Evolutionary conservation across 1,140 invertebrate species (phyloP), one percentile per base, ranked within the genome.

Genomic region (Saccostrea cuccullata): DNA sequence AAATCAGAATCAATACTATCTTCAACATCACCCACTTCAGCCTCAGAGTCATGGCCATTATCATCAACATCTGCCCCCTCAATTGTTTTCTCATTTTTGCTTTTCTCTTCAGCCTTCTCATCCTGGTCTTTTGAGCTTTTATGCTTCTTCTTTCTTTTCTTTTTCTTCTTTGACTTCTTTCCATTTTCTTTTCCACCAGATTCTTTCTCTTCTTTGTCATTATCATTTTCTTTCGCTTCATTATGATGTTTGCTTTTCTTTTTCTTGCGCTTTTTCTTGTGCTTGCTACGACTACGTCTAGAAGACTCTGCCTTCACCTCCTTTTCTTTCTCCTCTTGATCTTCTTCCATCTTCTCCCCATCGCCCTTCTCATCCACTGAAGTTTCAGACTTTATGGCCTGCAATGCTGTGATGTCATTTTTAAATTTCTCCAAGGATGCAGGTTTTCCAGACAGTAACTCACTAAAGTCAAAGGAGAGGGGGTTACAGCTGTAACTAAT

Each of bases 401-500:
- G 30, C 26, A 82, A 15, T 40, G 55, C 47, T 15, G 73, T 30
- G 12, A 77, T 77, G 17, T 55, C 55, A 82, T 20, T 60, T 26
- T 36, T 36, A 17, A 47, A 55, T n/a, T 77, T 86, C n/a, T 55
- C 40, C 6, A n/a, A 58, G 55, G 36, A 58, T 23, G 70, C 58
- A 36, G 85, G 85, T 82, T 90, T 90, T 64, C 64, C 64, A 58
- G 91, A 86, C 60, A 92, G 88, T 30, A 77, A 77, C 40, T 89
- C 83, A 73, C 84, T 91, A 87, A 93, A 94, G 88, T 94, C 92
- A 90, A 94, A 94, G 84, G 88, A 87, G 6, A 94, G 86, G 55
- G 93, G 93, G 87, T 94, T 93, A 90, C 93, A 94, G 82, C 92
- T 92, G 82, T 87, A 94, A 15, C 67, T 87, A 12, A 94, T 85